These are phyloP conservation scores for Lacerta bilineata DNA, from an alignment of 2,797 vertebrate genomes.

Conservation along the genomic window DNA sequence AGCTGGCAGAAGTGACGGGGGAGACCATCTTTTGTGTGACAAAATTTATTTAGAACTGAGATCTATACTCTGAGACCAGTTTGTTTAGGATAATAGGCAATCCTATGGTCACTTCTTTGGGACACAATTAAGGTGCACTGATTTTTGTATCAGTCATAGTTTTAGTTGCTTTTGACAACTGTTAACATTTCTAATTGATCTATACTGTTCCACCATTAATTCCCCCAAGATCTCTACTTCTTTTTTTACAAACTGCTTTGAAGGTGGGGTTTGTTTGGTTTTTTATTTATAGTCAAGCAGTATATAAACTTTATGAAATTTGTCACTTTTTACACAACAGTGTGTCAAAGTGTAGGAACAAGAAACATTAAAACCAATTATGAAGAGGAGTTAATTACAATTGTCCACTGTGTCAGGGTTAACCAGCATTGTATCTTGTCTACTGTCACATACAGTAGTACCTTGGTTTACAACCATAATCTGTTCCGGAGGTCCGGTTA, in stretches of 20 bases:
- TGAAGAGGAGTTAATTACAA: no score
- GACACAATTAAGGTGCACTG: neutral
- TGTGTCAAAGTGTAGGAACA: no score
- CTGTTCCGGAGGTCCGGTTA: rapidly evolving
- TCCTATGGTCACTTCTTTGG: neutral
- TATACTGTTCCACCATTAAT: neutral
- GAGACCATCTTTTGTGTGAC: neutral
- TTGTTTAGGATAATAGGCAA: neutral
- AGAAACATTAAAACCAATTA: no score
- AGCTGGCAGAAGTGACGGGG: neutral
- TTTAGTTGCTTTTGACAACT: neutral
- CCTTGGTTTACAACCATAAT: no score
- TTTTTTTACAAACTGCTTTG: no score
- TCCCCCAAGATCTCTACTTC: neutral
- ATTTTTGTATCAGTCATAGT: neutral
- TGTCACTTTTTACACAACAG: no score
- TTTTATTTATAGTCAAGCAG: no score
- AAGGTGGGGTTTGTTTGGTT: no score
- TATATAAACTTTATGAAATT: no score
- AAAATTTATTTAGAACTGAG: neutral
- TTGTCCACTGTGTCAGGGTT: no score
- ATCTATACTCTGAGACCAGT: neutral
- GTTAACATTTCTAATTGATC: neutral
- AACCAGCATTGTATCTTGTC: no score
- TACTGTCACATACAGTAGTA: no score